Percentiles rank a stretch among this genome's conserved stretches.
Conservation (phyloP, 2,113 vertebrate genomes). For the Thryonomys swinderianus region DNA sequence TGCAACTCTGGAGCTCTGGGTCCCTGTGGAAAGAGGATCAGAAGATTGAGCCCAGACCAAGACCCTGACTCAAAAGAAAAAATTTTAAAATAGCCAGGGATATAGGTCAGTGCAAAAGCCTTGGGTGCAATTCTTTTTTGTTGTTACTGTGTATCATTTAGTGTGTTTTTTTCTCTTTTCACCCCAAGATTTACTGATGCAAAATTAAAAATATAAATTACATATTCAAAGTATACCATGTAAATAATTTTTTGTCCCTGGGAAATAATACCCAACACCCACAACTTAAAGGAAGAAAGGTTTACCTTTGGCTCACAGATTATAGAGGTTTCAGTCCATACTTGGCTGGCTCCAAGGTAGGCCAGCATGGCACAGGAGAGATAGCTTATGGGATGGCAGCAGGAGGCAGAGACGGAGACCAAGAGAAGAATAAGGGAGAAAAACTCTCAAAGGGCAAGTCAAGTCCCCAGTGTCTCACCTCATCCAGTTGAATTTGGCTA, state of each 20-base stretch:
- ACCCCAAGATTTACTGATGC: neutral
- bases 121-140: neutral
- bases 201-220: neutral
- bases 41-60: neutral
- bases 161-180: neutral
- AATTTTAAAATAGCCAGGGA: neutral
- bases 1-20: neutral
- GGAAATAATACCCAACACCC: neutral
- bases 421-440: neutral
- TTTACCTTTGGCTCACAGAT: neutral
- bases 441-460: neutral
- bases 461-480: neutral
- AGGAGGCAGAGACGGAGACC: neutral
- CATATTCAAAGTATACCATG: neutral
- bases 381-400: neutral
- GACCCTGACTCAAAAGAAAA: neutral
- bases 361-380: neutral
- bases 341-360: neutral
- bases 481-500: neutral
- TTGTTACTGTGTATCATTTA: conserved; percentile 7
- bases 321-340: neutral
- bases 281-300: neutral
- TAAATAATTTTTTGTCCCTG: neutral
- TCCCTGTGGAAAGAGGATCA: neutral
- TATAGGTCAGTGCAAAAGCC: neutral